Evolutionary conservation across 2,113 vertebrate genomes (phyloP).

Genomic region (Patagioenas fasciata): DNA sequence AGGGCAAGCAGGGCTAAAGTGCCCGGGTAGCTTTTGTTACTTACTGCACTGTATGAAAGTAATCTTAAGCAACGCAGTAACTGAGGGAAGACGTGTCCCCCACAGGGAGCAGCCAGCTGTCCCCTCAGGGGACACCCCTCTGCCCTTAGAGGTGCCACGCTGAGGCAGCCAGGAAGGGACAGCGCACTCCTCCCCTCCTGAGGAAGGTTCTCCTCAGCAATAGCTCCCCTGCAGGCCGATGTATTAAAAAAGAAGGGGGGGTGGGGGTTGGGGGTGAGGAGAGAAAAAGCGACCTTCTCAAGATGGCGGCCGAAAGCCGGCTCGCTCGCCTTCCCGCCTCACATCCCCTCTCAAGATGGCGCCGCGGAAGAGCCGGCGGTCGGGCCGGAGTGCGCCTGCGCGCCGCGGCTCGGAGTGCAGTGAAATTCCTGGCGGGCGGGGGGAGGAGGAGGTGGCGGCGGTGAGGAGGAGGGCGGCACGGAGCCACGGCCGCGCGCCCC

Average conservation of each 20-base stretch:
- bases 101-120: not conserved
- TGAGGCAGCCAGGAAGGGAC: not conserved
- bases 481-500: slow-evolving; percentile 39
- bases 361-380: not conserved
- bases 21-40: not conserved
- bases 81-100: not conserved
- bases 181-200: fast-evolving
- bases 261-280: fast-evolving
- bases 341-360: slow-evolving; percentile 33
- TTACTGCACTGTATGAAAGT: not conserved
- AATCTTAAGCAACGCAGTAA: not conserved
- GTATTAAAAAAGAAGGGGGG: fast-evolving
- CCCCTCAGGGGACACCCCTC: not conserved
- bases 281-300: slow-evolving; percentile 47
- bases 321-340: not conserved
- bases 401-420: slow-evolving; percentile 29
- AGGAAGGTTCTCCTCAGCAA: not conserved
- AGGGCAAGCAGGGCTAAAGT: not conserved
- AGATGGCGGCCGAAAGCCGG: slow-evolving; percentile 21
- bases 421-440: slow-evolving; percentile 60
- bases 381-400: slow-evolving; percentile 41
- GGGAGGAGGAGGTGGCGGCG: slow-evolving; percentile 11
- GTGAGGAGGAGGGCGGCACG: not conserved
- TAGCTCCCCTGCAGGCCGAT: fast-evolving
- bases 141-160: not conserved